Base-by-base conservation (phyloP, 2,113 vertebrate genomes). In the Gobiocypris rarus region DNA sequence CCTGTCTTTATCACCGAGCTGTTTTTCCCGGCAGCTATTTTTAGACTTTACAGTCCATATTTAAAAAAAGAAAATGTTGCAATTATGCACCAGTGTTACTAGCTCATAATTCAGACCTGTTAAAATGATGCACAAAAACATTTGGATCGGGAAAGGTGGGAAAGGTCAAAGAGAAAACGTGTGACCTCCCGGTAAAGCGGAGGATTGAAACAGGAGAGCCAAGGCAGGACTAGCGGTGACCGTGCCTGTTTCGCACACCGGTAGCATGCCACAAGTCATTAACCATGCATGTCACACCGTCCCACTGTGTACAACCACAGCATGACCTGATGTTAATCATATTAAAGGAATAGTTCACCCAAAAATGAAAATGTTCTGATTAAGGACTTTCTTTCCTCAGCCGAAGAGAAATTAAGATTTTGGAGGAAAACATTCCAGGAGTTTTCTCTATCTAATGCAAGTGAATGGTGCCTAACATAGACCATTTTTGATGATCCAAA, bases 91-190 rank as follows among this genome's bases (percentile, higher is more conserved):
- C 65, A 69, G 65, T 69, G 65, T 73, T n/a, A 74, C 50, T n/a
- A 22, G 71, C 61, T 38, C 19, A 41, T 43, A 11, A 43, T 73
- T 71, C 43, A 74, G 31, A 63, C 54, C 31, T 14, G 38, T 43
- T 69, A 43, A 59, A 59, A 22, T 48, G 69, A 69, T n/a, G 59
- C 41, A 50, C 65, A 58, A 56, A 34, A 45, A 59, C 28, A 73
- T 24, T 75, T 50, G 59, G 34, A 34, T 52, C 15, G 9, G 31
- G 15, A 59, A 75, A 86, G 77, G 84, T 84, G 56, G 22, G 43
- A 67, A 77, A 84, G 87, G 87, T 88, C 84, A 88, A 86, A 88
- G 87, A 86, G 82, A 56, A 48, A 22, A 10, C 5, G 76, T 75
- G 59, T 77, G 77, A 82, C 82, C 76, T 82, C 75, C 31, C n/a